phyloP scores from a whole-genome alignment of 2,888 invertebrate genomes.

The Lottia scabra region DNA sequence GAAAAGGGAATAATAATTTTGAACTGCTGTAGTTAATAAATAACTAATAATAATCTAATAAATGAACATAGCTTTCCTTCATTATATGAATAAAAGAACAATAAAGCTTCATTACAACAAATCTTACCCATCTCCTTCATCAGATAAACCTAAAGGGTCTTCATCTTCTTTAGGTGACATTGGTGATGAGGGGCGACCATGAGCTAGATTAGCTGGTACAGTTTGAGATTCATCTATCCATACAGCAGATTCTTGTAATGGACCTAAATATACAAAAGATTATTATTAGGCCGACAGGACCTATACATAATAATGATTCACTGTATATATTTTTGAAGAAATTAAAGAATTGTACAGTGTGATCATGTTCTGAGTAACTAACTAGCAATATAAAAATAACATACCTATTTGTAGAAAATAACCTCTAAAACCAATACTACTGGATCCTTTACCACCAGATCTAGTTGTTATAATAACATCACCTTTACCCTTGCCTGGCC shows the following conservation, averaged over 20 bases:
- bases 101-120: too few species aligned
- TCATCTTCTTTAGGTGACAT: conserved; percentile 70
- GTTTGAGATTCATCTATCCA: conserved; percentile 97
- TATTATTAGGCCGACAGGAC: too few species aligned
- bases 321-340: too few species aligned
- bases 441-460: conserved; percentile 81
- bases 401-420: conserved; percentile 74
- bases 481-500: conserved; percentile 75
- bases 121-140: conserved; percentile 74
- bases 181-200: conserved; percentile 80
- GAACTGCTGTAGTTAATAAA: too few species aligned
- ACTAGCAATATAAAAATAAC: conserved; percentile 5
- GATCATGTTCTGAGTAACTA: background rate
- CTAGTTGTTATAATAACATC: conserved; percentile 67
- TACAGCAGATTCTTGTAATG: conserved; percentile 96
- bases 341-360: too few species aligned
- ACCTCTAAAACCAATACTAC: conserved; percentile 90
- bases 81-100: too few species aligned
- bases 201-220: conserved; percentile 83
- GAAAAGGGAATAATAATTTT: conserved; percentile 28
- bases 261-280: conserved; percentile 67
- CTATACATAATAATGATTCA: too few species aligned
- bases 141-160: conserved; percentile 92
- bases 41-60: too few species aligned
- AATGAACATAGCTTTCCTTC: too few species aligned